A percentile compares a stretch with the other conserved stretches of the same genome.
phyloP scores from a whole-genome alignment of 2,797 vertebrate genomes.

The Toxotes lorentzi region DNA sequence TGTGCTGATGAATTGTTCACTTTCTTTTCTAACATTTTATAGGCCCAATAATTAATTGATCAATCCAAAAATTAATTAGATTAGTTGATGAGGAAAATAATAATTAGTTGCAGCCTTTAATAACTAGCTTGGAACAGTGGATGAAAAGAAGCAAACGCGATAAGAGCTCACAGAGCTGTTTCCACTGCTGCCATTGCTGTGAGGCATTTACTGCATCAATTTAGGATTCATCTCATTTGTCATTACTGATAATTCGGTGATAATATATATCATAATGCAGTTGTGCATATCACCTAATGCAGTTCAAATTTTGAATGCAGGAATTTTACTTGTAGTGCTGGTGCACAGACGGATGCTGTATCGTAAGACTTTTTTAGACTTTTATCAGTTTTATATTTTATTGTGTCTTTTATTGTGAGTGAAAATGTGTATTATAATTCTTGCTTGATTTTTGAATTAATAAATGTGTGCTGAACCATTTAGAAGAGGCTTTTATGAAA shows the following conservation, averaged over 20 bases:
- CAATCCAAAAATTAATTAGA: neutral
- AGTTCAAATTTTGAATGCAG: neutral
- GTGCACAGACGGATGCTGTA: too few species aligned
- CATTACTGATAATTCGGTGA: too few species aligned
- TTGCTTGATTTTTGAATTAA: neutral
- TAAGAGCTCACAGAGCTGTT: neutral
- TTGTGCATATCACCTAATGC: too few species aligned
- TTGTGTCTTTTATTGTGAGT: neutral
- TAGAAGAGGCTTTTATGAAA: neutral
- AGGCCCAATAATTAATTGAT: too few species aligned
- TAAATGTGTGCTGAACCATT: neutral
- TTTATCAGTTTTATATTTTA: neutral
- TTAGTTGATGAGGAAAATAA: neutral
- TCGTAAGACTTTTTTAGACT: neutral
- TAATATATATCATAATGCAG: too few species aligned
- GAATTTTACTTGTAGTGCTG: neutral
- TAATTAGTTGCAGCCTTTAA: neutral
- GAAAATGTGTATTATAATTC: neutral
- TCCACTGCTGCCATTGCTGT: conserved; percentile 5
- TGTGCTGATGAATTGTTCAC: neutral
- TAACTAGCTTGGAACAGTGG: neutral
- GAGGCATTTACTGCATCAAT: neutral
- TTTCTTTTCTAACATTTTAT: too few species aligned
- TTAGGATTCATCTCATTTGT: too few species aligned
- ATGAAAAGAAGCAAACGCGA: neutral